Percentiles rank a stretch among this genome's conserved stretches.
phyloP scores from a whole-genome alignment of 2,113 vertebrate genomes.

The Neotoma lepida region DNA sequence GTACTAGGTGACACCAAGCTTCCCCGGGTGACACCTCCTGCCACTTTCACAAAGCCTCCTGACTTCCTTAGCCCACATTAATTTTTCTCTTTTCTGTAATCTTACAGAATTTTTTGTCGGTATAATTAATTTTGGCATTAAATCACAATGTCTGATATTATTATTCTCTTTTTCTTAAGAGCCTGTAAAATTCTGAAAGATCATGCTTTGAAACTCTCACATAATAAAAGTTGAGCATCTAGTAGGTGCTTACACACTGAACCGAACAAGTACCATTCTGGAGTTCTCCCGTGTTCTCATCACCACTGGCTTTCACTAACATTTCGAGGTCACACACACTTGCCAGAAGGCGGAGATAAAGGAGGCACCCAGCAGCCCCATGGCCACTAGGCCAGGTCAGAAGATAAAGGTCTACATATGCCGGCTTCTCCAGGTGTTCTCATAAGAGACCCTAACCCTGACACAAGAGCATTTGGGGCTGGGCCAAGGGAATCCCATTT shows the following conservation, averaged over 20 bases:
- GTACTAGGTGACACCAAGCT: background rate
- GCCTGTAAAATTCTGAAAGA: background rate
- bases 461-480: background rate
- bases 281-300: background rate
- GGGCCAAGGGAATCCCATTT: background rate
- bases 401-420: background rate
- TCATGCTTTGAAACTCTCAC: background rate
- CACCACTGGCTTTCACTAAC: background rate
- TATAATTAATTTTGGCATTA: constrained; percentile 71
- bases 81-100: constrained; percentile 72
- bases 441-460: background rate
- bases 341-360: background rate
- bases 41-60: constrained; percentile 54
- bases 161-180: constrained; percentile 60
- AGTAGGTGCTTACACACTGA: background rate
- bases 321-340: constrained; percentile 27
- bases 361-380: background rate
- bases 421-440: background rate
- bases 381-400: accelerated
- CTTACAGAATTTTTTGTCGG: constrained; percentile 58
- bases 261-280: background rate
- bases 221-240: background rate
- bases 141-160: constrained; percentile 53
- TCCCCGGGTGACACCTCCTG: background rate
- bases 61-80: constrained; percentile 52